Conservation (phyloP, 1,140 invertebrate species). For the Temnothorax longispinosus region DNA sequence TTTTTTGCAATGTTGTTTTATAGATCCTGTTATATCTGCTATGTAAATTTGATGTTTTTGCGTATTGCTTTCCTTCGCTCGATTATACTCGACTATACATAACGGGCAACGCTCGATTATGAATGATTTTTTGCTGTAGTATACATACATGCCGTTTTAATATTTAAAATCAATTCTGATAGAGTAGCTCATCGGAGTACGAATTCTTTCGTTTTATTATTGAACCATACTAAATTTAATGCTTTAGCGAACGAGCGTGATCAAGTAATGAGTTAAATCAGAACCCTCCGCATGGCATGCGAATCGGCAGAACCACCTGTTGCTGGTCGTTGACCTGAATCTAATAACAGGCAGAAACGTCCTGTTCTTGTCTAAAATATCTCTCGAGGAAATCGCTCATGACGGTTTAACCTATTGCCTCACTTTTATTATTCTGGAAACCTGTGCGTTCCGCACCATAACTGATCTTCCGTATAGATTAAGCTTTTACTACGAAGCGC, state of each 20-base stretch:
- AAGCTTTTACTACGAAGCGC: neutral
- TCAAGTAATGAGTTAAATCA: constrained; percentile 63
- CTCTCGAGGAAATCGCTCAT: constrained; percentile 9
- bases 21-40: neutral
- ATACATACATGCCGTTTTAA: too few relatives aligned
- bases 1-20: constrained; percentile 8
- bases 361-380: constrained; percentile 44
- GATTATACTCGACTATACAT: neutral
- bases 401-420: constrained; percentile 54
- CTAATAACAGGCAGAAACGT: constrained; percentile 57
- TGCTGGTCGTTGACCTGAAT: constrained; percentile 68
- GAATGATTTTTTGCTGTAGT: neutral
- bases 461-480: neutral
- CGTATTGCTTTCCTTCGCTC: neutral
- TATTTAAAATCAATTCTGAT: neutral
- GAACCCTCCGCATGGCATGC: constrained; percentile 8
- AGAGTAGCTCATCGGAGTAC: neutral
- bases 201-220: constrained; percentile 2
- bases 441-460: neutral
- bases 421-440: constrained; percentile 52
- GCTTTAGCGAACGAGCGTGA: neutral
- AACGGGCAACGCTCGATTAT: neutral
- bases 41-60: constrained; percentile 13
- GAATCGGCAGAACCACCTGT: constrained; percentile 48
- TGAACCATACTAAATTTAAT: neutral